Conservation (phyloP, 30 jellyfish, hydroid and myxozoan species). For the Aurelia aurita region DNA sequence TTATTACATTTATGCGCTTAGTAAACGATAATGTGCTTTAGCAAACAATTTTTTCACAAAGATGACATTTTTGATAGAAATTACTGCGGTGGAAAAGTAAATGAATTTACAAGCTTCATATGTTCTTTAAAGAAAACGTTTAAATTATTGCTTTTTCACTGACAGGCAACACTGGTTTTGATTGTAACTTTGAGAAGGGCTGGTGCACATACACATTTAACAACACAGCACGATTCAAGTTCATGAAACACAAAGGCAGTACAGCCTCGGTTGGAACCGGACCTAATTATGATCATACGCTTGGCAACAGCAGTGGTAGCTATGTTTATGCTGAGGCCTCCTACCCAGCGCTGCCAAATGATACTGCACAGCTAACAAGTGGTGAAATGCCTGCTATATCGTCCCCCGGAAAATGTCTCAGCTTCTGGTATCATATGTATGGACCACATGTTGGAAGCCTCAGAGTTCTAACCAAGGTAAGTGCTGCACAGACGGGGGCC, state of each 20-base stretch:
- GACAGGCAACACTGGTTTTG: conserved; percentile 92
- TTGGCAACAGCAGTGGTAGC: conserved; percentile 84
- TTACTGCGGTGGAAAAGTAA: too few relatives aligned
- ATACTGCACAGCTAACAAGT: conserved; percentile 86
- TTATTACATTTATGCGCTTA: too few relatives aligned
- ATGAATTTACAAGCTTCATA: too few relatives aligned
- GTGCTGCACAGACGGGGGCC: neutral
- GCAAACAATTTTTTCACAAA: too few relatives aligned
- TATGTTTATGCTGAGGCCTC: conserved; percentile 95
- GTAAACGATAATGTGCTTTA: too few relatives aligned
- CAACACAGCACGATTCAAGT: conserved; percentile 73
- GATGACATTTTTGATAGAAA: too few relatives aligned
- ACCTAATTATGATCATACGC: conserved; percentile 93
- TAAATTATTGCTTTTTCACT: neutral
- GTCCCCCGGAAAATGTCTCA: conserved; percentile 80
- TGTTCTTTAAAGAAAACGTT: too few relatives aligned
- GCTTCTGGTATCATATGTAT: conserved; percentile 98
- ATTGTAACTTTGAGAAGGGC: conserved; percentile 89
- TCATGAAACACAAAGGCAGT: conserved; percentile 87
- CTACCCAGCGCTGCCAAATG: conserved; percentile 89
- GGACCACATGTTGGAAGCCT: conserved; percentile 97
- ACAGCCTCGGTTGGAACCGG: conserved; percentile 97
- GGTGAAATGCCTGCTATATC: conserved; percentile 78
- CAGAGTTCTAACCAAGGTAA: conserved; percentile 70
- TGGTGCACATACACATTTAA: conserved; percentile 85